phyloP scores from a whole-genome alignment of 1,140 invertebrate genomes.

The Rhagoletis pomonella region DNA sequence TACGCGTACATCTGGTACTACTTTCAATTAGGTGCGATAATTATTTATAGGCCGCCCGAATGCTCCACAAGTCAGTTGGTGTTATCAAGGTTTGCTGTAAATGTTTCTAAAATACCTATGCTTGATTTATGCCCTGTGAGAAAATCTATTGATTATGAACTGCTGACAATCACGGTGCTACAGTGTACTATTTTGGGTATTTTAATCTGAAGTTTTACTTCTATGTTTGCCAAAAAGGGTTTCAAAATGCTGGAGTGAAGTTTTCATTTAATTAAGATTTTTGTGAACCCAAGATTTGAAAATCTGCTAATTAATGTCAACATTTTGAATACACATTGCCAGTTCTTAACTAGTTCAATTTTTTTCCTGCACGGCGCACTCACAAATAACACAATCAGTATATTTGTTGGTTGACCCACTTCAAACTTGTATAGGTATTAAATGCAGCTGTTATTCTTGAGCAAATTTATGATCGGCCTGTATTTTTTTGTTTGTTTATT shows the following conservation, averaged over 20 bases:
- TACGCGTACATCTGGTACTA: not conserved
- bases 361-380: not conserved
- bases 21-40: not conserved
- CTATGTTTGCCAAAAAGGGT: too few relatives aligned
- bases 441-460: slow-evolving; percentile 9
- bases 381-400: too few relatives aligned
- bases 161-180: too few relatives aligned
- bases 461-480: not conserved
- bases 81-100: not conserved
- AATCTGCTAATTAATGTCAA: too few relatives aligned
- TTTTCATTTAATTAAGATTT: too few relatives aligned
- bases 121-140: not conserved
- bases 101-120: not conserved
- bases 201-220: too few relatives aligned
- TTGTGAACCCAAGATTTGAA: too few relatives aligned
- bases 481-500: not conserved
- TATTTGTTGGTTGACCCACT: not conserved
- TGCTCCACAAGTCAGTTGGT: not conserved
- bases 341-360: too few relatives aligned
- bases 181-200: too few relatives aligned
- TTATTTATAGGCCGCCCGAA: not conserved
- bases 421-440: not conserved
- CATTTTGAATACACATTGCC: too few relatives aligned
- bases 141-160: not conserved
- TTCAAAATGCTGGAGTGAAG: too few relatives aligned